Conservation (phyloP, 2,888 invertebrate genomes). For the Amorpha juglandis region DNA sequence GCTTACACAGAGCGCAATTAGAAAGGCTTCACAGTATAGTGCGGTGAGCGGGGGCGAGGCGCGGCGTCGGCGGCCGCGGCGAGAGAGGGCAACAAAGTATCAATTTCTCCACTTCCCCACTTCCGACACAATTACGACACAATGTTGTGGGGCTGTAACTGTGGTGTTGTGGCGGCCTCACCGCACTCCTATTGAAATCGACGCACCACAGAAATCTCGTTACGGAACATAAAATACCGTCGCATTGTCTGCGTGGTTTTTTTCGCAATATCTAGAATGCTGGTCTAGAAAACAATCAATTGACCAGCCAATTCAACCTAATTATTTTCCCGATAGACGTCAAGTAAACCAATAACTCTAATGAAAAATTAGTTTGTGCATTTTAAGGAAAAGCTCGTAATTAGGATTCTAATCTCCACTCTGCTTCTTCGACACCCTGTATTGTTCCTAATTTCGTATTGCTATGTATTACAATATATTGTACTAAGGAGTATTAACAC, state of each 20-base stretch:
- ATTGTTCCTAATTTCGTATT: too few species aligned
- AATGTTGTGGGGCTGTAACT: conserved; percentile 66
- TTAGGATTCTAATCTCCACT: too few species aligned
- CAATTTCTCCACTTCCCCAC: conserved; percentile 79
- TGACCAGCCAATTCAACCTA: too few species aligned
- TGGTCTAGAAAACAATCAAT: not conserved
- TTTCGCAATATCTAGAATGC: conserved; percentile 58
- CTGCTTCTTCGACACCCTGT: too few species aligned
- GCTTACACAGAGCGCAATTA: conserved; percentile 61
- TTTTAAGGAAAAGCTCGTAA: too few species aligned
- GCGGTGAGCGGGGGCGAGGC: conserved; percentile 47
- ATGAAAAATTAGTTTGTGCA: not conserved
- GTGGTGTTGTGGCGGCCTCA: conserved; percentile 58
- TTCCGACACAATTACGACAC: conserved; percentile 79
- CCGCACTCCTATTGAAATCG: conserved; percentile 72
- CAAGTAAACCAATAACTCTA: not conserved
- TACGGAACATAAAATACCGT: conserved; percentile 73
- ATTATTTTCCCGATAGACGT: not conserved
- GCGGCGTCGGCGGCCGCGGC: conserved; percentile 51
- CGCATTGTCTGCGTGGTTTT: conserved; percentile 68
- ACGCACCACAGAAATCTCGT: conserved; percentile 73
- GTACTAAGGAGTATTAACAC: too few species aligned
- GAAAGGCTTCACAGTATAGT: conserved; percentile 70
- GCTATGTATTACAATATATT: not conserved
- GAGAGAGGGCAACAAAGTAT: conserved; percentile 71